phyloP scores from a whole-genome alignment of 1,140 invertebrate genomes.

The Drosophila dunni region DNA sequence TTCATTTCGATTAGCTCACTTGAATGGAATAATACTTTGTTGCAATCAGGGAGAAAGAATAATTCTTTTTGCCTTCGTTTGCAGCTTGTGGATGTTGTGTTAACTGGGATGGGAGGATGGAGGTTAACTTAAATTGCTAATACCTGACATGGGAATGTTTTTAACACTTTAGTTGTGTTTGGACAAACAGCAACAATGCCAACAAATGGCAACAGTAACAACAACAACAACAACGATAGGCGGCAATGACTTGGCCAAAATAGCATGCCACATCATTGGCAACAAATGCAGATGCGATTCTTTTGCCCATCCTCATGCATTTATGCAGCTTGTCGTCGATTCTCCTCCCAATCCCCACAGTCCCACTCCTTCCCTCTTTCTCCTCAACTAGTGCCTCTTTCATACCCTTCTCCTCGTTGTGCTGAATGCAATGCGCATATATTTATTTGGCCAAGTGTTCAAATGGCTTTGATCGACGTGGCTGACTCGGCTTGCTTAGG shows the following conservation, averaged over 20 bases:
- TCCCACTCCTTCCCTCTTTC: neutral
- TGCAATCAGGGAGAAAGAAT: constrained; percentile 5
- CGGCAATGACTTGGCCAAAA: constrained; percentile 79
- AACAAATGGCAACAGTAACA: constrained; percentile 73
- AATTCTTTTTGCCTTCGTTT: constrained; percentile 3
- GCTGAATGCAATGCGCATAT: constrained; percentile 72
- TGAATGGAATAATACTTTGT: constrained; percentile 11
- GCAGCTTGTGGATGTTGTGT: neutral
- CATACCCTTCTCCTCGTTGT: constrained; percentile 8
- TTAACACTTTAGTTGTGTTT: constrained; percentile 81
- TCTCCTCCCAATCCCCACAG: neutral
- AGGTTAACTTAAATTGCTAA: constrained; percentile 74
- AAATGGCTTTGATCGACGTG: constrained; percentile 77
- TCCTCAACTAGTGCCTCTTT: neutral
- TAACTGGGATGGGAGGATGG: neutral
- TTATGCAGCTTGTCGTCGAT: constrained; percentile 78
- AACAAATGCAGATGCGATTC: constrained; percentile 72
- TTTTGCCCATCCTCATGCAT: constrained; percentile 68
- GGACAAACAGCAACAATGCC: constrained; percentile 76
- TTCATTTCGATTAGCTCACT: neutral
- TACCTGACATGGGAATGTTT: constrained; percentile 82
- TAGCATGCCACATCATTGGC: constrained; percentile 60
- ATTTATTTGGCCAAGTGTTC: constrained; percentile 76
- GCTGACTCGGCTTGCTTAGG: constrained; percentile 48
- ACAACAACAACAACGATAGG: constrained; percentile 66